phyloP scores from a whole-genome alignment of 2,888 invertebrate genomes.

The Platycheirus rosarum region DNA sequence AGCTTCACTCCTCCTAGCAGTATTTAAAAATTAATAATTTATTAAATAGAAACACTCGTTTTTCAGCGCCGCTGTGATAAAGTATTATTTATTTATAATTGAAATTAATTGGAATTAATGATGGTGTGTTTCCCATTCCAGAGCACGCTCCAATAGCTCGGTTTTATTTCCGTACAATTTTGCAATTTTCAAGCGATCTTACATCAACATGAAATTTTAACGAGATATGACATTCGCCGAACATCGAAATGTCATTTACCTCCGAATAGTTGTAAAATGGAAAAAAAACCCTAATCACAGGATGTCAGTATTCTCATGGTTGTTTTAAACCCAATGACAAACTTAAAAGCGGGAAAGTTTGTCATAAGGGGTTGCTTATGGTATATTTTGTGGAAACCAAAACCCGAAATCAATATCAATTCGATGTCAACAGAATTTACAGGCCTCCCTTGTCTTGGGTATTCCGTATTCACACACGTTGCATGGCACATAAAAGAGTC shows the following conservation, averaged over 20 bases:
- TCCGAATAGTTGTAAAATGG: not conserved
- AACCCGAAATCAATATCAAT: slow-evolving; percentile 32
- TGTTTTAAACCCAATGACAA: not conserved
- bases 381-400: slow-evolving; percentile 13
- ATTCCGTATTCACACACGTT: slow-evolving; percentile 41
- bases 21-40: too few relatives aligned
- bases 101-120: slow-evolving; percentile 50
- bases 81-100: slow-evolving; percentile 43
- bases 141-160: slow-evolving; percentile 4
- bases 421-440: slow-evolving; percentile 30
- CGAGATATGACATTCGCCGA: slow-evolving; percentile 24
- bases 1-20: too few relatives aligned
- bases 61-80: too few relatives aligned
- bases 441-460: not conserved
- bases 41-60: too few relatives aligned
- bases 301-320: slow-evolving; percentile 60
- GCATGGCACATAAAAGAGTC: slow-evolving; percentile 42
- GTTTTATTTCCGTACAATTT: slow-evolving; percentile 17
- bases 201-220: slow-evolving; percentile 55
- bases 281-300: slow-evolving; percentile 36
- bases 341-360: slow-evolving; percentile 9
- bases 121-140: slow-evolving; percentile 9
- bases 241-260: slow-evolving; percentile 55
- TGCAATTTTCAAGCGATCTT: slow-evolving; percentile 11
- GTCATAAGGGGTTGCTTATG: slow-evolving; percentile 1